A percentile compares a stretch with the other conserved stretches of the same genome.
These are phyloP conservation scores for Drosophila subobscura DNA, from an alignment of 1,140 invertebrate genomes.

Conservation along the genomic window DNA sequence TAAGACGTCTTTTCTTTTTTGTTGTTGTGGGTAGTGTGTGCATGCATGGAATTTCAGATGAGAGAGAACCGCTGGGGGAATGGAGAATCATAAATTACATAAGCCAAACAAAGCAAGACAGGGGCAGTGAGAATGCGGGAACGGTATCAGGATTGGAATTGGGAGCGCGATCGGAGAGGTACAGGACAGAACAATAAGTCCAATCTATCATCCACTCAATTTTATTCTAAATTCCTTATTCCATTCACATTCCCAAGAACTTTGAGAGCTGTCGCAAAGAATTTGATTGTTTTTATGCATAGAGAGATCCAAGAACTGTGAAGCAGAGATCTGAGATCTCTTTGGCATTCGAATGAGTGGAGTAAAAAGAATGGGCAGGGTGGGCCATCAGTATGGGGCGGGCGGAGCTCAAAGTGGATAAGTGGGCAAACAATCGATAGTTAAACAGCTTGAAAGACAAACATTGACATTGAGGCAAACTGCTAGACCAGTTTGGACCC, in stretches of 20 bases:
- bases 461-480: conserved; percentile 23
- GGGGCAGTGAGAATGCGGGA: background rate
- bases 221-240: background rate
- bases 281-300: conserved; percentile 22
- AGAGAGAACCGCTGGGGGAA: conserved; percentile 1
- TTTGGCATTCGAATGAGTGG: conserved; percentile 19
- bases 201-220: background rate
- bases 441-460: conserved; percentile 20
- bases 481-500: conserved; percentile 23
- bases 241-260: too few relatives aligned
- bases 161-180: too few relatives aligned
- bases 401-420: background rate
- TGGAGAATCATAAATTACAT: conserved; percentile 4
- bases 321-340: conserved; percentile 10
- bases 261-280: conserved; percentile 29
- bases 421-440: conserved; percentile 3
- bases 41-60: conserved; percentile 20
- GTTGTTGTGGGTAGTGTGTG: conserved; percentile 30
- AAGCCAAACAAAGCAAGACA: conserved; percentile 6
- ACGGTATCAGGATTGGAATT: background rate
- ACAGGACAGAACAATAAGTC: background rate
- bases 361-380: background rate
- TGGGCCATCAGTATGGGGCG: background rate
- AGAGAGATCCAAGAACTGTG: background rate
- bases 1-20: conserved; percentile 27